Percentiles rank a stretch among this genome's conserved stretches.
Evolutionary conservation across 2,113 vertebrate species (phyloP).

Genomic region (Tylochromis polylepis): DNA sequence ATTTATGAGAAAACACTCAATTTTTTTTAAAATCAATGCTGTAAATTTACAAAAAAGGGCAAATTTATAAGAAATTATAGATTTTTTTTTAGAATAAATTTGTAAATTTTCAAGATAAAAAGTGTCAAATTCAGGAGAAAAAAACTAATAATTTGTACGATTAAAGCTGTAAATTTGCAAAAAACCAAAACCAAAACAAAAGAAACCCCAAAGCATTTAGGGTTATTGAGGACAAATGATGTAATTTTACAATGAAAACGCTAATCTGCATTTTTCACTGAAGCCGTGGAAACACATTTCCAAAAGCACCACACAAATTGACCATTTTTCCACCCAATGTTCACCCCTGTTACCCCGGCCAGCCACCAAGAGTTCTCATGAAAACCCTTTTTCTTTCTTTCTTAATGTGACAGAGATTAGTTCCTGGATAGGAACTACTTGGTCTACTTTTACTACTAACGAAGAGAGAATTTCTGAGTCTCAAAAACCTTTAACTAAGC

Average conservation of each 20-base stretch:
- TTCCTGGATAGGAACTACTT: not conserved
- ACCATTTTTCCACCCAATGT: not conserved
- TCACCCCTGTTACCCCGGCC: not conserved
- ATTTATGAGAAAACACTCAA: not conserved
- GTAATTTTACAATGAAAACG: not conserved
- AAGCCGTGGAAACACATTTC: not conserved
- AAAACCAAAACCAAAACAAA: not conserved
- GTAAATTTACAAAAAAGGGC: not conserved
- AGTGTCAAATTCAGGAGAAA: not conserved
- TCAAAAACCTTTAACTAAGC: not conserved
- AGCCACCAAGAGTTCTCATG: not conserved
- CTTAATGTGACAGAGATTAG: not conserved
- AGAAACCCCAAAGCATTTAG: not conserved
- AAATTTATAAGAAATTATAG: not conserved
- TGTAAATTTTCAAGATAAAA: not conserved
- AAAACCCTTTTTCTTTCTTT: not conserved
- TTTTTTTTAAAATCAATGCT: not conserved
- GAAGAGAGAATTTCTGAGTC: not conserved
- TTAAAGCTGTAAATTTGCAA: not conserved
- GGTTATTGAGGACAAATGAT: not conserved
- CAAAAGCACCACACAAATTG: not conserved
- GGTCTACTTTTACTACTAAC: not conserved
- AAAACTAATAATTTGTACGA: not conserved
- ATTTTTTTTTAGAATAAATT: not conserved
- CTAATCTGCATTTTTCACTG: not conserved